Percentiles rank a stretch among this genome's conserved stretches.
Conservation (phyloP, 2,888 invertebrate species). For the Keiferia lycopersicella region DNA sequence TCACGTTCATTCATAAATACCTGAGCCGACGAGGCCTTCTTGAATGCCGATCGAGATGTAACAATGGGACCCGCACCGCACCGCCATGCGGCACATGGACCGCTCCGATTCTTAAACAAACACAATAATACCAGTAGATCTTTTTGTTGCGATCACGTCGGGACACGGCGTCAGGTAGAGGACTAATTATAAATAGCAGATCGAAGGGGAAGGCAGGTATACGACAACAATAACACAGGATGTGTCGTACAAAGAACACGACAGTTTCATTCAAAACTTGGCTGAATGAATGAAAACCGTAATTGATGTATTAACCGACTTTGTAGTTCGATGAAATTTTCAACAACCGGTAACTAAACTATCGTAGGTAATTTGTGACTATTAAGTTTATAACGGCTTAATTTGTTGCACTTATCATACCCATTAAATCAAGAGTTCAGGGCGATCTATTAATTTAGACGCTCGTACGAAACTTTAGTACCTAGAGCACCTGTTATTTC, state of each 20-base stretch:
- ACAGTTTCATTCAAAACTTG: conserved; percentile 59
- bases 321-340: conserved; percentile 27
- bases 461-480: neutral
- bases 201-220: conserved; percentile 61
- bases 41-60: conserved; percentile 43
- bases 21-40: conserved; percentile 48
- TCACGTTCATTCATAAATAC: conserved; percentile 82
- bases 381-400: neutral
- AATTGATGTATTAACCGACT: conserved; percentile 30
- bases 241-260: conserved; percentile 59
- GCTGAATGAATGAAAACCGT: conserved; percentile 39
- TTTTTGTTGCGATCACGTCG: conserved; percentile 68
- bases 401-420: neutral
- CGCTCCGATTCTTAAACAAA: conserved; percentile 65
- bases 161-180: conserved; percentile 64
- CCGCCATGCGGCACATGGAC: conserved; percentile 56
- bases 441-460: neutral
- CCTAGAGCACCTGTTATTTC: conserved; percentile 5
- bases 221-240: conserved; percentile 68
- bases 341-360: conserved; percentile 11
- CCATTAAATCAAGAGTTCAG: neutral
- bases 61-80: conserved; percentile 48
- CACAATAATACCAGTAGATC: conserved; percentile 59
- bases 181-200: conserved; percentile 66
- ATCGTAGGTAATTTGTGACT: neutral